Conservation (phyloP, 2,888 invertebrate species). For the Ennomos erosarius region DNA sequence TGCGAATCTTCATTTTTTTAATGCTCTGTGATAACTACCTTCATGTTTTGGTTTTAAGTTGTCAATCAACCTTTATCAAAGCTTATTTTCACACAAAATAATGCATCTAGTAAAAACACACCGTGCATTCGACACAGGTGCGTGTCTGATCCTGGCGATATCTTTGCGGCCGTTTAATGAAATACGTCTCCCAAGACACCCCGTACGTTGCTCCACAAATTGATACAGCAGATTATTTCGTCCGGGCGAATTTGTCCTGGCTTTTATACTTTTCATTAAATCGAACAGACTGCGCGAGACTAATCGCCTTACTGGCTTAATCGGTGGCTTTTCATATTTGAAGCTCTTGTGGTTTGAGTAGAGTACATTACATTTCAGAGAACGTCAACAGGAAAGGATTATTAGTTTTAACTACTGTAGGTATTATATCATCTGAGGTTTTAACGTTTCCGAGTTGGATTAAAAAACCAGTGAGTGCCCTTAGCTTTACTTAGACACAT, state of each 20-base stretch:
- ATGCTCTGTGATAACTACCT: no score
- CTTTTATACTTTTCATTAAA: slow-evolving; percentile 77
- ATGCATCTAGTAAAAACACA: slow-evolving; percentile 3
- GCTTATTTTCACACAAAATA: background rate
- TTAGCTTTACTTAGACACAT: background rate
- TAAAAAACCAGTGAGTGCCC: no score
- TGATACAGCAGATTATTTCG: slow-evolving; percentile 79
- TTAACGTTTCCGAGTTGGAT: no score
- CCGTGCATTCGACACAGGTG: slow-evolving; percentile 40
- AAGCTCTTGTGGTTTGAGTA: slow-evolving; percentile 26
- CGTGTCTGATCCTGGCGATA: slow-evolving; percentile 35
- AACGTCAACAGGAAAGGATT: no score
- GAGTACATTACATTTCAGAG: slow-evolving; percentile 13
- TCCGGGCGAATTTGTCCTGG: slow-evolving; percentile 64
- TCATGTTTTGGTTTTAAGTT: background rate
- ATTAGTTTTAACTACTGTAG: no score
- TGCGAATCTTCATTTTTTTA: no score
- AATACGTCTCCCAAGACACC: slow-evolving; percentile 75
- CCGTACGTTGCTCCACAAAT: slow-evolving; percentile 67
- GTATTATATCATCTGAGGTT: no score
- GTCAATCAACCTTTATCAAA: background rate
- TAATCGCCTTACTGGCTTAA: slow-evolving; percentile 63
- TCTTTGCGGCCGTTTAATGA: slow-evolving; percentile 61
- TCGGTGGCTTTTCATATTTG: slow-evolving; percentile 38
- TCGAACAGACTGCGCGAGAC: slow-evolving; percentile 63